Percentiles rank a stretch among this genome's conserved stretches.
Evolutionary conservation across 2,113 vertebrate species (phyloP).

Genomic region (Puffinus mauretanicus): DNA sequence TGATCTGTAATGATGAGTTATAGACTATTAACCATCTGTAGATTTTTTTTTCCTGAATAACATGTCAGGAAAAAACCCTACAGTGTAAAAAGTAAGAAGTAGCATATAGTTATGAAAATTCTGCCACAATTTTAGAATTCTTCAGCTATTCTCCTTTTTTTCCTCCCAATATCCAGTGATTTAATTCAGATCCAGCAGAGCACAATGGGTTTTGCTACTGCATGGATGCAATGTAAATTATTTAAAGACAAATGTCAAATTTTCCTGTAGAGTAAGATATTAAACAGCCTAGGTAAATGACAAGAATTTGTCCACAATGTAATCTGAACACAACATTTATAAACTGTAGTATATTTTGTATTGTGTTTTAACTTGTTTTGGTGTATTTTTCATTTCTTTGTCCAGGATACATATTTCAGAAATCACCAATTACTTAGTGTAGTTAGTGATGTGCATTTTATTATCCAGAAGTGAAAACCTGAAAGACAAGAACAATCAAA

Average conservation of each 20-base stretch:
- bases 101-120: neutral
- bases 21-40: neutral
- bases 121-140: neutral
- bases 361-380: neutral
- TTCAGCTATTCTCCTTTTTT: neutral
- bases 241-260: neutral
- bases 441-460: constrained; percentile 29
- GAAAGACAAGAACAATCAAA: constrained; percentile 49
- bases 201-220: neutral
- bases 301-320: neutral
- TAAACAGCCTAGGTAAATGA: neutral
- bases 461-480: constrained; percentile 53
- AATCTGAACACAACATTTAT: neutral
- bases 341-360: neutral
- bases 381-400: constrained; percentile 38
- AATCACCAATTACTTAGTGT: constrained; percentile 48
- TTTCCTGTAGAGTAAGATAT: neutral
- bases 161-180: neutral
- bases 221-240: neutral
- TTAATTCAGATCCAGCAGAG: neutral
- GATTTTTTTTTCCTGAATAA: neutral
- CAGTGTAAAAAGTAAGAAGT: neutral
- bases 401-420: constrained; percentile 16
- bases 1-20: neutral
- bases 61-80: neutral